phyloP scores from a whole-genome alignment of 2,888 invertebrate species.

The Sipunculus nudus region DNA sequence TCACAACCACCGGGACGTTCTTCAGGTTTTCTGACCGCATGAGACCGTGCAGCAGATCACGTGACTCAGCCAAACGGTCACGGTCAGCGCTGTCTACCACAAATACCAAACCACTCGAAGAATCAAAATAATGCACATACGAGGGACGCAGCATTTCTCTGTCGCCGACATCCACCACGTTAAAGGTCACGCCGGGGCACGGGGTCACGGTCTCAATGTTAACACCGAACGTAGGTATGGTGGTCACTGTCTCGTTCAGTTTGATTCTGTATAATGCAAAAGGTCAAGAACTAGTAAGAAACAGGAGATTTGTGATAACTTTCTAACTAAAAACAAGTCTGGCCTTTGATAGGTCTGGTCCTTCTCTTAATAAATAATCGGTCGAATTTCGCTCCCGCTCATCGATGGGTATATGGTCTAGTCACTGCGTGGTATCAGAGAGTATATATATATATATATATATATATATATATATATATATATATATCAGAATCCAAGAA shows the following conservation, averaged over 20 bases:
- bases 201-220: slow-evolving; percentile 63
- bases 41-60: slow-evolving; percentile 56
- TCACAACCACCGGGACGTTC: slow-evolving; percentile 61
- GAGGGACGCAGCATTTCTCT: slow-evolving; percentile 60
- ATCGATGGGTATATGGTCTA: too few species aligned
- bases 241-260: slow-evolving; percentile 58
- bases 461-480: too few species aligned
- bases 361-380: too few species aligned
- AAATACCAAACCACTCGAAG: slow-evolving; percentile 56
- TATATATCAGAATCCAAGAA: too few species aligned
- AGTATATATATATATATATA: too few species aligned
- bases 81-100: slow-evolving; percentile 63
- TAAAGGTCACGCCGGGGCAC: slow-evolving; percentile 59
- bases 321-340: too few species aligned
- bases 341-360: too few species aligned
- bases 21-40: slow-evolving; percentile 54
- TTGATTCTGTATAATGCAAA: slow-evolving; percentile 63
- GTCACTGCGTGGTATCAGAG: too few species aligned
- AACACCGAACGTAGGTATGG: slow-evolving; percentile 65
- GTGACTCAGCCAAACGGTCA: slow-evolving; percentile 53
- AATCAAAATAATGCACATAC: slow-evolving; percentile 62
- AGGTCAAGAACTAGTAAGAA: too few species aligned
- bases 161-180: slow-evolving; percentile 66
- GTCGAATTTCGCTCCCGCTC: too few species aligned
- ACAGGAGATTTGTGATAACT: too few species aligned